phyloP scores from a whole-genome alignment of 2,797 vertebrate species.

The Xenentodon cancila region DNA sequence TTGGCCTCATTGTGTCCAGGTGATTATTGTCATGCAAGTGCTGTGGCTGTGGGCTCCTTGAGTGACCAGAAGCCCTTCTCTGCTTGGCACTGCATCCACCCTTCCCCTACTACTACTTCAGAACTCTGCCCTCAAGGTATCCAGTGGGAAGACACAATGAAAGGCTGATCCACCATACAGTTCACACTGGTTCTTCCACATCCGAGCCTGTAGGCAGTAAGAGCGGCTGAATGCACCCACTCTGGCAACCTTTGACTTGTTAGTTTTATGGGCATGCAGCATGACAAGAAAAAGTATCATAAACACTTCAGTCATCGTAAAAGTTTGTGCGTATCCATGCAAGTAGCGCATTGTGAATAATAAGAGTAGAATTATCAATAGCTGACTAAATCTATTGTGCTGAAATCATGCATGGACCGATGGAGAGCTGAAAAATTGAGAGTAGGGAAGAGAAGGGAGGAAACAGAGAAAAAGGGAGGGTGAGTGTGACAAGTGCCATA shows the following conservation, averaged over 20 bases:
- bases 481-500: slow-evolving; percentile 81
- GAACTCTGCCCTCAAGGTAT: slow-evolving; percentile 24
- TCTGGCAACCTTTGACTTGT: slow-evolving; percentile 31
- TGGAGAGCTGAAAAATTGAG: slow-evolving; percentile 28
- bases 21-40: slow-evolving; percentile 37
- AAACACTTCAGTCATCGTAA: slow-evolving; percentile 2
- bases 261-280: slow-evolving; percentile 20
- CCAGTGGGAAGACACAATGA: slow-evolving; percentile 46
- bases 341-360: slow-evolving; percentile 2
- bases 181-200: slow-evolving; percentile 36
- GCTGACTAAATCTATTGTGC: slow-evolving; percentile 15
- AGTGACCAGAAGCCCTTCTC: slow-evolving; percentile 32
- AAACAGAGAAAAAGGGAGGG: slow-evolving; percentile 48
- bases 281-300: slow-evolving; percentile 10
- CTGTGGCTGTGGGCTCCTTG: slow-evolving; percentile 24
- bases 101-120: slow-evolving; percentile 13
- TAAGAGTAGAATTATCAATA: not conserved
- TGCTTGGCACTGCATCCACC: slow-evolving; percentile 11
- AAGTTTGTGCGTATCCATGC: slow-evolving; percentile 2
- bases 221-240: slow-evolving; percentile 7
- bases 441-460: slow-evolving; percentile 48
- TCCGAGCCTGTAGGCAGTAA: slow-evolving; percentile 25
- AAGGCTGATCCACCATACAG: slow-evolving; percentile 36
- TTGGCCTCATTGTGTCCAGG: slow-evolving; percentile 66
- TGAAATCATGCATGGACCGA: slow-evolving; percentile 38